Base-by-base conservation (phyloP, 1,140 invertebrate species). In the Trypoxylus dichotomus region DNA sequence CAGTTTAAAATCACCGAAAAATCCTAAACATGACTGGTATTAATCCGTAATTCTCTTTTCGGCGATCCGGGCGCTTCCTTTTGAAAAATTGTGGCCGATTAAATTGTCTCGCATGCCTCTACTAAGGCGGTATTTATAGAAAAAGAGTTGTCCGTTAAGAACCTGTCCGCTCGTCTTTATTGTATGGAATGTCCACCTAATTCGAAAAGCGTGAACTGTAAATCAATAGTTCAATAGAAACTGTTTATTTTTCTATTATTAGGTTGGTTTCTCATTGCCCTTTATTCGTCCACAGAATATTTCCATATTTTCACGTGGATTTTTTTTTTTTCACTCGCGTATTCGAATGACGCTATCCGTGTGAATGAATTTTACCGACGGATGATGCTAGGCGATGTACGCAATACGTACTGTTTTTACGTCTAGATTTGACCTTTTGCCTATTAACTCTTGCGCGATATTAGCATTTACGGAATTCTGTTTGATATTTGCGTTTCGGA, bases 81-180 rank as follows among this genome's bases (percentile, higher is more conserved):
- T 68, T 68, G 60, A 68, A 29, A 68, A 68, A 68, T 68, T 27
- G 24, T 29, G 21, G 10, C 24, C 60, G 60, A 68, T 68, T 68
- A 68, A 68, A 68, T 68, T 29, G 60, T 68, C 27, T 29, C 8
- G 27, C 60, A 68, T 29, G 27, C 11, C 24, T 68, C 60, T 21
- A 15, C 21, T 29, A 68, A 24, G 27, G 60, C 60, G 60, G 60
- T 68, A 68, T 68, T 68, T 68, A 24, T 68, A 68, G 21, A 68
- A 68, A 19, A 54, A 68, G 47, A 68, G 60, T 21, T 68, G 60
- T 68, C 24, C 60, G 27, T 68, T 24, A 15, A 24, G 21, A 68
- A 68, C 60, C 60, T 24, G 60, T 68, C 60, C 60, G 19, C 24
- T 68, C 24, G 60, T 68, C 60, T 68, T 68, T 68, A 68, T 68